phyloP scores from a whole-genome alignment of 2,113 vertebrate species.

The Macquaria australasica region DNA sequence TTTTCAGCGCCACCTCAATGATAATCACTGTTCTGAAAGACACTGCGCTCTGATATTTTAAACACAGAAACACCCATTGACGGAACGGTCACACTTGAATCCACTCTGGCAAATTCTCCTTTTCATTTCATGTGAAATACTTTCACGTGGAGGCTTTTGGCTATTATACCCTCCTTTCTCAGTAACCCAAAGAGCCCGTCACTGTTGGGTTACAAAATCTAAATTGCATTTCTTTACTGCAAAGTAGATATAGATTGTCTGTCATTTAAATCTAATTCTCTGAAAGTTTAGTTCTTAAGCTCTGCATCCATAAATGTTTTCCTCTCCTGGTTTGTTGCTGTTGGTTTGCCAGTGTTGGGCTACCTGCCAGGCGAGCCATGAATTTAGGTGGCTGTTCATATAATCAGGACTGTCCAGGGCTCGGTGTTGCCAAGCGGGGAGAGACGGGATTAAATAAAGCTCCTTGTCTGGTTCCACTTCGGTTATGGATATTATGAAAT shows the following conservation, averaged over 20 bases:
- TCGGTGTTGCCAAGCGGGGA: conserved; percentile 9
- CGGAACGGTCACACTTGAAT: conserved; percentile 56
- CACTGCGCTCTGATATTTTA: conserved; percentile 56
- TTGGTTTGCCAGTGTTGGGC: not conserved
- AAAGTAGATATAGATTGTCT: not conserved
- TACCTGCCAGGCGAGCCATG: conserved; percentile 7
- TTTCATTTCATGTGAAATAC: conserved; percentile 56
- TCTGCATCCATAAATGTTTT: not conserved
- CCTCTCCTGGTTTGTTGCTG: conserved; percentile 6
- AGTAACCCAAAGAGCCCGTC: conserved; percentile 22
- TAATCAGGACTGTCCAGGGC: conserved; percentile 25
- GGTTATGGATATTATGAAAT: conserved; percentile 45
- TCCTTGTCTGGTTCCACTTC: conserved; percentile 21
- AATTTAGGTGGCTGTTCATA: conserved; percentile 28
- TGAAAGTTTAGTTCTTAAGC: not conserved
- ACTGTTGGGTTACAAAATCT: not conserved
- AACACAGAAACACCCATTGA: conserved; percentile 66
- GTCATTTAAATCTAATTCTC: not conserved
- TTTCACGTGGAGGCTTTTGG: conserved; percentile 30
- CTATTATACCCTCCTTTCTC: conserved; percentile 19
- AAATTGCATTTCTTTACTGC: not conserved
- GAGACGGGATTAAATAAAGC: conserved; percentile 50
- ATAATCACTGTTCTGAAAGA: conserved; percentile 62
- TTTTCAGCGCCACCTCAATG: conserved; percentile 69
- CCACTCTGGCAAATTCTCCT: conserved; percentile 52